phyloP scores from a whole-genome alignment of 92 coral and sea anemone genomes.

The Palythoa grandis region DNA sequence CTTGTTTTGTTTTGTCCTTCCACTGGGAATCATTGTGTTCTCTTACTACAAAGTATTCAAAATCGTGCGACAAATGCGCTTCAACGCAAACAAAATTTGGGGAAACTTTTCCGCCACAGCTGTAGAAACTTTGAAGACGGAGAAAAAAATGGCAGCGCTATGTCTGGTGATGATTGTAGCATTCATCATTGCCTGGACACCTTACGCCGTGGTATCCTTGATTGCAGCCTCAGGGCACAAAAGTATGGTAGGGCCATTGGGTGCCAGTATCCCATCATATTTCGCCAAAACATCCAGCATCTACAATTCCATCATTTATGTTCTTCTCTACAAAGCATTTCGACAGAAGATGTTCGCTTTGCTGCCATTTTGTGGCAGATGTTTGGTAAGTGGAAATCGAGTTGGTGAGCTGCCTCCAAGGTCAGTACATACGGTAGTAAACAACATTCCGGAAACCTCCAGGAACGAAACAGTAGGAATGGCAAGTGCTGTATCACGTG shows the following conservation, averaged over 20 bases:
- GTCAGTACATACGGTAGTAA: neutral
- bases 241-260: neutral
- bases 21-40: neutral
- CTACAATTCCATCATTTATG: neutral
- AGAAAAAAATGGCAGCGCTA: neutral
- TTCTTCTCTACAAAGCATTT: neutral
- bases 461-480: neutral
- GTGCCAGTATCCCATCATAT: neutral
- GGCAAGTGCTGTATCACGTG: too few relatives aligned
- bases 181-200: neutral
- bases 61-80: neutral
- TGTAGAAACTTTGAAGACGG: neutral
- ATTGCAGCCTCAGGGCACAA: neutral
- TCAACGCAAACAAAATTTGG: constrained; percentile 7
- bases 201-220: neutral
- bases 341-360: neutral
- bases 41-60: neutral
- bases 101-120: neutral
- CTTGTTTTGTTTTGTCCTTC: constrained; percentile 14
- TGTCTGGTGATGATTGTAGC: neutral
- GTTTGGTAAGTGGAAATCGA: neutral
- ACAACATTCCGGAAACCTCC: neutral
- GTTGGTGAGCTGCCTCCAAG: neutral
- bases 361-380: neutral
- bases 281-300: neutral